Percentiles rank a stretch among this genome's conserved stretches.
Conservation (phyloP, 1,140 invertebrate species). For the Drosophila guanche region DNA sequence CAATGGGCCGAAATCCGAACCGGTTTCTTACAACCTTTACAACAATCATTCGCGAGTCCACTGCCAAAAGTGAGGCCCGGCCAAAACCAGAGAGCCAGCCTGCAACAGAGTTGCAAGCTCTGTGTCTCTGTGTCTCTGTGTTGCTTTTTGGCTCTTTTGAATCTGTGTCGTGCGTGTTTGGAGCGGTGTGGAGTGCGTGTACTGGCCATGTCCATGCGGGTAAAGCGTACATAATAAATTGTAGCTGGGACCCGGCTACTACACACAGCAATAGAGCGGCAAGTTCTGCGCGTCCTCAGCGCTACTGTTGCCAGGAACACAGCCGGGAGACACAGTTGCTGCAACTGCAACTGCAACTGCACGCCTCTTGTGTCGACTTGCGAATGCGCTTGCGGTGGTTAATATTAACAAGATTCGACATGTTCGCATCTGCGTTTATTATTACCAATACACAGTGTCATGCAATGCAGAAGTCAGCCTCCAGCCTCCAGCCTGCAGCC, state of each 20-base stretch:
- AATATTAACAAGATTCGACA: conserved; percentile 70
- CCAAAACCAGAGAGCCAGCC: background rate
- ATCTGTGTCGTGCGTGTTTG: conserved; percentile 52
- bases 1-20: conserved; percentile 45
- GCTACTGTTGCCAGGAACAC: too few relatives aligned
- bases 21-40: conserved; percentile 57
- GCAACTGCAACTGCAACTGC: conserved; percentile 20
- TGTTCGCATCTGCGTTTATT: conserved; percentile 71
- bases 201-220: conserved; percentile 68
- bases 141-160: conserved; percentile 1
- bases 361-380: conserved; percentile 26
- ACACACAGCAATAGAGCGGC: conserved; percentile 31
- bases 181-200: conserved; percentile 59
- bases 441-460: conserved; percentile 38
- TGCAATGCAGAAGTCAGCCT: conserved; percentile 22
- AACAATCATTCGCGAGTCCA: conserved; percentile 45
- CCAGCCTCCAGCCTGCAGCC: conserved; percentile 19
- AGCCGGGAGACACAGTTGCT: too few relatives aligned
- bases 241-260: conserved; percentile 63
- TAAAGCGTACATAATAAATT: conserved; percentile 76
- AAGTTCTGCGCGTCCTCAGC: too few relatives aligned
- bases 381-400: conserved; percentile 47
- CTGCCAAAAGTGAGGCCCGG: conserved; percentile 25
- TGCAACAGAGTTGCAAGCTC: background rate
- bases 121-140: too few relatives aligned